Percentiles rank a stretch among this genome's conserved stretches.
phyloP scores from a whole-genome alignment of 2,888 invertebrate genomes.

The Pristionchus japonicus region DNA sequence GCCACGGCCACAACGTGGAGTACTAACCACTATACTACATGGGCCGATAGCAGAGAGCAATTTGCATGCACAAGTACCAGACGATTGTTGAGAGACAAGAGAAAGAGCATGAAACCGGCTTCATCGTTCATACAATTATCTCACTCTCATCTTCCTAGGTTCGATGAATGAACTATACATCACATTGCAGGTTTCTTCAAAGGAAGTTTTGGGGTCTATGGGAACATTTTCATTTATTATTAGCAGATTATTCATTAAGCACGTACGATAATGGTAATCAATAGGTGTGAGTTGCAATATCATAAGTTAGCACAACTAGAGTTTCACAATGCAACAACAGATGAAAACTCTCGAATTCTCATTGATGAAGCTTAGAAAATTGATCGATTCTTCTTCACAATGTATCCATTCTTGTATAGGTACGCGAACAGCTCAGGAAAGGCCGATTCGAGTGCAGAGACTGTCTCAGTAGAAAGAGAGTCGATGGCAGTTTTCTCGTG shows the following conservation, averaged over 20 bases:
- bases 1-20: constrained; percentile 70
- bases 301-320: too few species aligned
- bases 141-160: too few species aligned
- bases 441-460: not conserved
- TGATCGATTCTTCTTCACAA: not conserved
- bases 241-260: too few species aligned
- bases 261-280: too few species aligned
- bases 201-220: too few species aligned
- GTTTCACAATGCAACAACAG: too few species aligned
- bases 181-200: too few species aligned
- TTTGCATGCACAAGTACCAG: not conserved
- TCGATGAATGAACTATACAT: too few species aligned
- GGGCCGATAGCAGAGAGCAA: not conserved
- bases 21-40: constrained; percentile 68
- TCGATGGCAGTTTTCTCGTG: not conserved
- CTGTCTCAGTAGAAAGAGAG: not conserved
- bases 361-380: too few species aligned
- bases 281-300: too few species aligned
- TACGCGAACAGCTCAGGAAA: not conserved
- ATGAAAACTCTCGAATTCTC: too few species aligned
- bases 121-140: not conserved
- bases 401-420: not conserved
- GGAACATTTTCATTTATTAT: too few species aligned
- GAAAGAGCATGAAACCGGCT: not conserved
- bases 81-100: not conserved